Base-by-base conservation (phyloP, 2,797 vertebrate species). In the Kryptopterus vitreolus region DNA sequence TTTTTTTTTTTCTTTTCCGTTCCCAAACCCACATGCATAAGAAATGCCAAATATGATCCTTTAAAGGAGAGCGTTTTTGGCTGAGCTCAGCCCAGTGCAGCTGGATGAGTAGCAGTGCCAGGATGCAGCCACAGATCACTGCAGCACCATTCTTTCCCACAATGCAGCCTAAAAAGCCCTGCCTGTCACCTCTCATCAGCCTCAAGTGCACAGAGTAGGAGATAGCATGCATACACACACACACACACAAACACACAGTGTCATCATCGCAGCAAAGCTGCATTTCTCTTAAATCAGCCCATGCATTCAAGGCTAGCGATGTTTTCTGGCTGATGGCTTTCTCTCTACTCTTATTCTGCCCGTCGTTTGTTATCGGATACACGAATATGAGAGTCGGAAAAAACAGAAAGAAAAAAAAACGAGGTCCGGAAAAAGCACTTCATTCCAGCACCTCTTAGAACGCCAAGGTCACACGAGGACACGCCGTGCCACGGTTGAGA, bases 241-340 rank as follows among this genome's bases (percentile, higher is more conserved):
- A 70, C 57, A 63, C 46, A 55, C 43, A 43, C 68, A 71, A 76
- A 79, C 76, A 83, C 53, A 35, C 79, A 77, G 76, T 81, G 82
- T 83, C 79, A 85, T 85, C 84, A 83, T 85, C 84, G 81, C 79
- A 77, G 68, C 79, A 57, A 79, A 81, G 79, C 77, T 79, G 79
- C 61, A 84, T 80, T 84, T 71, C 50, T 78, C 77, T 62, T 84
- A 82, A 84, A 78, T 82, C 74, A 84, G 74, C 74, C 80, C 74
- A 76, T 78, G 68, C 69, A 78, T 82, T 85, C 77, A 77, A 80
- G 78, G 74, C 58, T 76, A 65, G 81, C 81, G 71, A 81, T 76
- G 80, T 65, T 75, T 69, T 55, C 82, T 84, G 85, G 79, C 77
- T 71, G 81, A 76, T 48, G 63, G 31, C 22, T 33, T n/a, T 76